Conservation (phyloP, 35 echinoderm and acorn worm genomes). For the Apostichopus parvimensis region DNA sequence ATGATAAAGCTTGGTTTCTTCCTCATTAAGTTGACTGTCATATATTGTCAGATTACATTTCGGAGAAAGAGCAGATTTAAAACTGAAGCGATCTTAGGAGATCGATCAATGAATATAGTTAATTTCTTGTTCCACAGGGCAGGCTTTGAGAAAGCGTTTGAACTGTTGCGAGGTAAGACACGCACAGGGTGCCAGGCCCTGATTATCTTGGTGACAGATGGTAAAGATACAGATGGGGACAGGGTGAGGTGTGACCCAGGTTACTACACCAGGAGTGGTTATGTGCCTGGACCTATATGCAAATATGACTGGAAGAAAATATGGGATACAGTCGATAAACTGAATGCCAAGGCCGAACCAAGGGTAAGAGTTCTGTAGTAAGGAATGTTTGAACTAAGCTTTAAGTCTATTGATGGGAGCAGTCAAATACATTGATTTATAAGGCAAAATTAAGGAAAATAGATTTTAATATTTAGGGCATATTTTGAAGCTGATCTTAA, state of each 20-base stretch:
- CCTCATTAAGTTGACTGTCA: no score
- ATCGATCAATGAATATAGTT: no score
- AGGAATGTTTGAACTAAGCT: no score
- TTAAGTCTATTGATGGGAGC: no score
- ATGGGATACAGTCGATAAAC: constrained; percentile 57
- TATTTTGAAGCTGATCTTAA: no score
- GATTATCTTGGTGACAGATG: constrained; percentile 93
- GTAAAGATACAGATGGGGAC: constrained; percentile 97
- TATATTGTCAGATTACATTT: no score
- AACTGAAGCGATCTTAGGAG: no score
- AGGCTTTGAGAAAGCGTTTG: constrained; percentile 96
- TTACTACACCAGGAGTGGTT: constrained; percentile 97
- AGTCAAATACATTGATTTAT: no score
- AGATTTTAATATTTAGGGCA: no score
- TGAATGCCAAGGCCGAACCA: constrained; percentile 69
- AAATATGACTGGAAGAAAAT: constrained; percentile 87
- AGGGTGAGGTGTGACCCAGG: constrained; percentile 92
- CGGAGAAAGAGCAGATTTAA: no score
- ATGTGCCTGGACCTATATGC: constrained; percentile 95
- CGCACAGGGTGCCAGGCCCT: constrained; percentile 94
- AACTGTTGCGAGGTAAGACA: constrained; percentile 73
- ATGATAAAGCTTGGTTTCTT: no score
- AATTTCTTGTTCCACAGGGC: constrained; percentile 39
- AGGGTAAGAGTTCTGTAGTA: constrained; percentile 35
- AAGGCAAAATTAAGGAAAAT: no score